Conservation (phyloP, 1,140 invertebrate species). For the Bemisia tabaci region DNA sequence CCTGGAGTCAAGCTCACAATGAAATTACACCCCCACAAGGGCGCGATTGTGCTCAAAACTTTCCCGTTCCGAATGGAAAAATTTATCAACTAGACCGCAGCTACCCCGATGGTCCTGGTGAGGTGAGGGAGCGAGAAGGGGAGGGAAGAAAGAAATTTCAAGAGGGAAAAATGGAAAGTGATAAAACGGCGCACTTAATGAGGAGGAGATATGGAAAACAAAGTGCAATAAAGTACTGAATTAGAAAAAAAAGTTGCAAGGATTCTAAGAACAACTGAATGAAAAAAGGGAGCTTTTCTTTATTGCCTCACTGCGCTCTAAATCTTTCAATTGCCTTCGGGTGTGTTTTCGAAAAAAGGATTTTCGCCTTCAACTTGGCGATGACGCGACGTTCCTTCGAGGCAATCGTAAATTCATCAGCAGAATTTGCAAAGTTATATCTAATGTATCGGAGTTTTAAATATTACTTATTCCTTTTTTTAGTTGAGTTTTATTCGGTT, state of each 20-base stretch:
- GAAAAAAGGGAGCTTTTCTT: too few relatives aligned
- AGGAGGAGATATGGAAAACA: not conserved
- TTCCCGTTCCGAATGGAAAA: not conserved
- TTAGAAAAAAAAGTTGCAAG: too few relatives aligned
- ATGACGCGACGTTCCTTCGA: too few relatives aligned
- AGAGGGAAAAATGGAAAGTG: too few relatives aligned
- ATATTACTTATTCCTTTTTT: not conserved
- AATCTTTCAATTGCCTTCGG: too few relatives aligned
- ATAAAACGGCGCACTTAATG: not conserved
- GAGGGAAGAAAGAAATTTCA: not conserved
- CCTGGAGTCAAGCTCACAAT: not conserved
- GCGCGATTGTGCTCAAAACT: too few relatives aligned
- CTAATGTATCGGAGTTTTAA: not conserved
- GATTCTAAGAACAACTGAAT: not conserved
- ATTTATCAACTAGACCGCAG: not conserved
- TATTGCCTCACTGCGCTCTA: too few relatives aligned
- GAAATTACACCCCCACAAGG: not conserved
- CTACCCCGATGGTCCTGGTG: not conserved
- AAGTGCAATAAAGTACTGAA: not conserved
- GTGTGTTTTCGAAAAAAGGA: too few relatives aligned
- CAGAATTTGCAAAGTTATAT: not conserved
- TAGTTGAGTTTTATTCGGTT: not conserved
- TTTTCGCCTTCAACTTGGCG: too few relatives aligned
- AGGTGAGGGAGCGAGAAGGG: not conserved
- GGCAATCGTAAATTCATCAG: not conserved